These are phyloP conservation scores for Mus pahari DNA, from an alignment of 2,113 vertebrate genomes.

Conservation along the genomic window DNA sequence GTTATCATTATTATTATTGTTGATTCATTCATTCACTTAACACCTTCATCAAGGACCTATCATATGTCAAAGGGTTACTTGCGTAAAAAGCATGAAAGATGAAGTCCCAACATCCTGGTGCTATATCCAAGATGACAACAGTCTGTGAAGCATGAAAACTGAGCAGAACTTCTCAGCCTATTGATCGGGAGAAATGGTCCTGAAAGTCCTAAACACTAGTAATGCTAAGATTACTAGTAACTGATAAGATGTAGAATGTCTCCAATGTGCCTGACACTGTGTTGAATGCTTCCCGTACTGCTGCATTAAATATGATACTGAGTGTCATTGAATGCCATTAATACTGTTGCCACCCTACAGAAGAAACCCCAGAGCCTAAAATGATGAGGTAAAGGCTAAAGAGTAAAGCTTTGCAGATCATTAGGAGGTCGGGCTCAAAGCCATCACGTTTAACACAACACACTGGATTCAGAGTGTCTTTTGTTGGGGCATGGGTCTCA, in stretches of 20 bases:
- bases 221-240: no score
- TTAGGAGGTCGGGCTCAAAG: neutral
- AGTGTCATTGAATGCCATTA: neutral
- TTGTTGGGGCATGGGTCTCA: neutral
- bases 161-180: neutral
- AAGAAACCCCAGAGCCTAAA: neutral
- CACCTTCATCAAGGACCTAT: neutral
- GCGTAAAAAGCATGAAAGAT: conserved; percentile 3
- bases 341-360: neutral
- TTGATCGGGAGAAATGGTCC: neutral
- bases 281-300: neutral
- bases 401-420: neutral
- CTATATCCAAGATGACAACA: neutral
- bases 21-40: neutral
- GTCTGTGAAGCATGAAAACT: neutral
- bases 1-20: neutral
- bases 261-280: neutral
- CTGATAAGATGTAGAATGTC: neutral
- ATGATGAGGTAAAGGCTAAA: neutral
- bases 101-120: neutral
- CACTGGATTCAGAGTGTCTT: neutral
- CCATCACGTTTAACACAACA: neutral
- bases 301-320: neutral
- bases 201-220: neutral
- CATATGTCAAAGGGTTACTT: neutral